Base-by-base conservation (phyloP, 2,113 vertebrate species). In the Melanerpes formicivorus region DNA sequence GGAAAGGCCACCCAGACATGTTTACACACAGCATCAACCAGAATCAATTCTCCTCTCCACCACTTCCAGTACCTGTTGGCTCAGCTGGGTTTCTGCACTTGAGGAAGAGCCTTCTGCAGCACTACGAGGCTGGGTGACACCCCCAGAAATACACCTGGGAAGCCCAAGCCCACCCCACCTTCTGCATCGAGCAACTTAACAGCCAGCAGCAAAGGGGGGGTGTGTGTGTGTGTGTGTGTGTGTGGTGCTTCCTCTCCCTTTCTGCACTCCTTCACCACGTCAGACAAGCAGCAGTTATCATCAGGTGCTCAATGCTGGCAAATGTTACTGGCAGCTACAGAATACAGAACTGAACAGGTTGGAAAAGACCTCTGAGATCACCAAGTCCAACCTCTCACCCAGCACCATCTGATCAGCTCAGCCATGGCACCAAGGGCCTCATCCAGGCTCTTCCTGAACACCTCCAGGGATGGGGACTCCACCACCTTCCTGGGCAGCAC, bases 281-380 rank as follows among this genome's bases (percentile, higher is more conserved):
- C 69, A 69, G 65, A 84, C 86, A 84, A 90, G 40, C 23, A 77
- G 81, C 11, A 23, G 6, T 64, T 79, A 42, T 14, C 88, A 86
- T 84, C 90, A 90, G 58, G 58, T 86, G 86, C 37, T 80, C 88
- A 74, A 3, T 56, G 66, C 83, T 65, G 55, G 65, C 86, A 94
- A 94, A 93, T 72, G 63, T 44, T 81, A 72, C 92, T 93, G 88
- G 90, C 85, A 93, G 77, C 70, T 93, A 95, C 40, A 40, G 40
- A 10, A 40, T 40, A 40, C 40, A 40, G 40, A 40, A 40, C 11
- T 11, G 40, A 40, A 10, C 42, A 44, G 42, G 42, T 16, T 15
- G 42, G 42, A 44, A 44, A 16, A 44, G 42, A 16, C 42, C 42
- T 44, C 42, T 3, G 6, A 15, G 42, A 44, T 15, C 42, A 15